Conservation (phyloP, 92 coral and sea anemone genomes). For the Pocillopora grandis region DNA sequence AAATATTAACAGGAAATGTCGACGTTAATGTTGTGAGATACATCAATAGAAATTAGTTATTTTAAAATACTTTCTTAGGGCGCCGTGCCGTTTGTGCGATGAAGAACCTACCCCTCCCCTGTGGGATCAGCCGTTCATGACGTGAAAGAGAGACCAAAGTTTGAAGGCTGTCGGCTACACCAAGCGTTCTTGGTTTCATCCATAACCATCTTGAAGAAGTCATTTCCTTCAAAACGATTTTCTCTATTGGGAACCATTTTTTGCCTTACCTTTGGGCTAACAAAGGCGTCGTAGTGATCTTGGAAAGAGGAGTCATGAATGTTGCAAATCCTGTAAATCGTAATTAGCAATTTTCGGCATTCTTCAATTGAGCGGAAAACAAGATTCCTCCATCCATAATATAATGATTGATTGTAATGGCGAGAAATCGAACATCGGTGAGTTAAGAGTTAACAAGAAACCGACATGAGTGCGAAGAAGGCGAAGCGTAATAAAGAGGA, state of each 20-base stretch:
- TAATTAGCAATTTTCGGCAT: conserved; percentile 10
- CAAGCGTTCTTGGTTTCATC: background rate
- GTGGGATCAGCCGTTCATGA: background rate
- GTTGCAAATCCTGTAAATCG: background rate
- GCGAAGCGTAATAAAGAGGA: conserved; percentile 57
- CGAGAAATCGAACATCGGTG: background rate
- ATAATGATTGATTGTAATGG: background rate
- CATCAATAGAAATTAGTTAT: too few relatives aligned
- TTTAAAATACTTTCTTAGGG: too few relatives aligned
- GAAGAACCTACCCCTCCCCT: background rate
- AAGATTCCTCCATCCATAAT: background rate
- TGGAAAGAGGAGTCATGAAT: background rate
- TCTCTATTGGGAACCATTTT: too few relatives aligned
- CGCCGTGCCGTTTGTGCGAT: background rate
- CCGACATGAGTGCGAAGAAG: conserved; percentile 60
- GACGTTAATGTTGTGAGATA: too few relatives aligned
- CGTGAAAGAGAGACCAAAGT: conserved; percentile 5
- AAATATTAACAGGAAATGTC: too few relatives aligned
- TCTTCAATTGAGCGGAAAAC: conserved; percentile 29
- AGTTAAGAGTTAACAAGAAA: background rate
- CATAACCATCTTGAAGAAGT: too few relatives aligned
- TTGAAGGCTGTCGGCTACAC: background rate
- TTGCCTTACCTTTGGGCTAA: background rate
- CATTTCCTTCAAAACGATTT: too few relatives aligned
- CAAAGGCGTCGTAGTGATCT: background rate